These are phyloP conservation scores for Microctonus brassicae DNA, from an alignment of 2,888 invertebrate species.

Conservation along the genomic window DNA sequence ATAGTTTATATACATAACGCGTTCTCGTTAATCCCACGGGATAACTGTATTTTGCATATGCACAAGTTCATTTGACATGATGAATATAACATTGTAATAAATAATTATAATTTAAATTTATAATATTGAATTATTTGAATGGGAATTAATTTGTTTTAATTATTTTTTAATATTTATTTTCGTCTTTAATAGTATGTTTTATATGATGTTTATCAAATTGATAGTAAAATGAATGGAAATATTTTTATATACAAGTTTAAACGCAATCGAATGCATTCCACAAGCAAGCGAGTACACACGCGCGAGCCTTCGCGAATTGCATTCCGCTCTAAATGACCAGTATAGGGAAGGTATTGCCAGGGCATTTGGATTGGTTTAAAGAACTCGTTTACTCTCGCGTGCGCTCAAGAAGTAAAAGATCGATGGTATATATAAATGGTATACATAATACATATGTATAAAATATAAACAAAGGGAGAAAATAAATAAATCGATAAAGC, in stretches of 20 bases:
- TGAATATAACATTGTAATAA: conserved; percentile 5
- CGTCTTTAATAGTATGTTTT: conserved; percentile 11
- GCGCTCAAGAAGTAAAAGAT: conserved; percentile 43
- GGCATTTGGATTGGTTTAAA: conserved; percentile 46
- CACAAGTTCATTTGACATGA: conserved; percentile 42
- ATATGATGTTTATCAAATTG: background rate
- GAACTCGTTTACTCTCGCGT: conserved; percentile 52
- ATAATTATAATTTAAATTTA: too few species aligned
- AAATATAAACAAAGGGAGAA: background rate
- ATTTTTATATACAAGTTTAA: conserved; percentile 27
- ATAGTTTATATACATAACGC: conserved; percentile 18
- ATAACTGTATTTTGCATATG: conserved; percentile 48
- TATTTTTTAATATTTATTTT: conserved; percentile 1
- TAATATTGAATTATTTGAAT: too few species aligned
- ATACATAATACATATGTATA: conserved; percentile 19
- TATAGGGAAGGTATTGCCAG: conserved; percentile 25
- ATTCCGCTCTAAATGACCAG: conserved; percentile 42
- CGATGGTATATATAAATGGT: conserved; percentile 46
- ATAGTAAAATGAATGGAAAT: background rate
- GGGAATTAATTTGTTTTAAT: too few species aligned
- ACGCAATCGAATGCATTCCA: conserved; percentile 40
- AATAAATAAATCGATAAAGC: background rate
- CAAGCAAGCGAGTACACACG: conserved; percentile 17
- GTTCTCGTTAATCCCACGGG: conserved; percentile 49
- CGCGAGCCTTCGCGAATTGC: conserved; percentile 32